Evolutionary conservation across 2,888 invertebrate species (phyloP).

Genomic region (Unio pictorum): DNA sequence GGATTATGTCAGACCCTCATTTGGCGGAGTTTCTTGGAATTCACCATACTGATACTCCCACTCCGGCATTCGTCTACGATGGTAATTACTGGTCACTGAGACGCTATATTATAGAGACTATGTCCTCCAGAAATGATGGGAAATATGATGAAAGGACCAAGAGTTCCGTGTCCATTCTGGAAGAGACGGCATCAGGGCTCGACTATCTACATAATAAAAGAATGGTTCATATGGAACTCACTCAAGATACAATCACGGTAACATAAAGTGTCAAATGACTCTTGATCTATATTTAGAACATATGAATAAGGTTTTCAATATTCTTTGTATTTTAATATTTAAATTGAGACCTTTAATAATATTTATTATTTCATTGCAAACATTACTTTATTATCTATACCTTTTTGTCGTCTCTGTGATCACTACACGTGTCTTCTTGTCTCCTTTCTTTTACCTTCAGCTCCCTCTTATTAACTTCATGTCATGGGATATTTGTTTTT

Average conservation of each 20-base stretch:
- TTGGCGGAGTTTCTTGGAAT: slow-evolving; percentile 42
- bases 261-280: slow-evolving; percentile 5
- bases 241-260: slow-evolving; percentile 58
- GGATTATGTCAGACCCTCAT: neutral
- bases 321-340: too few species aligned
- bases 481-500: neutral
- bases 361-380: too few species aligned
- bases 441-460: neutral
- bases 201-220: slow-evolving; percentile 55
- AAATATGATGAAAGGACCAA: slow-evolving; percentile 6
- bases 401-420: neutral
- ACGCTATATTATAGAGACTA: slow-evolving; percentile 9
- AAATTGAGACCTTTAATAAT: too few species aligned
- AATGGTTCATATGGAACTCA: slow-evolving; percentile 63
- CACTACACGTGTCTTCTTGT: neutral
- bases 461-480: neutral
- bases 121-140: neutral
- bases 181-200: slow-evolving; percentile 40
- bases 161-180: slow-evolving; percentile 10
- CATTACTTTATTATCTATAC: neutral
- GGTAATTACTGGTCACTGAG: slow-evolving; percentile 31
- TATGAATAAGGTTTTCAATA: too few species aligned
- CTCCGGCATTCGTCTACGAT: slow-evolving; percentile 32
- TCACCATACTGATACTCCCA: slow-evolving; percentile 19
- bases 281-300: neutral